Evolutionary conservation across 2,113 vertebrate species (phyloP), one percentile per base, ranked within the genome.

Genomic region (Cyprinus carpio): DNA sequence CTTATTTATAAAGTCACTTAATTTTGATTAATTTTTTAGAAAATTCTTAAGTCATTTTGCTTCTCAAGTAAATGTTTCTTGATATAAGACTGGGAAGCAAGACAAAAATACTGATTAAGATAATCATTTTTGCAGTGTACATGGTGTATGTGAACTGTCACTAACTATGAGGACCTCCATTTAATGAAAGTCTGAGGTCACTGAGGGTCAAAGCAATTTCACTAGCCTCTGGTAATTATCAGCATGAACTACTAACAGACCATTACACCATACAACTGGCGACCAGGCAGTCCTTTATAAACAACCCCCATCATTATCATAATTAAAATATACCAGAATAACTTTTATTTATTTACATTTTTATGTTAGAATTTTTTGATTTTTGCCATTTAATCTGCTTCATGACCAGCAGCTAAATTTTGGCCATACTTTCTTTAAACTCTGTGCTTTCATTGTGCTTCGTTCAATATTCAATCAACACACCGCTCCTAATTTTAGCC

Each of bases 131-230:
- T 25, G 4, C 71, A 13, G 5, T 74, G 40, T 74, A 25, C 23
- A 46, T 46, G 51, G 34, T 37, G 34, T 37, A 15, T 64, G 18
- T 76, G 75, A 81, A 71, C 84, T 84, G 56, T 56, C 75, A 86
- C 87, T 91, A 92, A 93, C 92, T 90, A 91, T 87, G 87, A 90
- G 92, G 92, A 92, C 91, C 91, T 93, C 89, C 88, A 89, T 91
- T 92, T 92, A 94, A 93, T 91, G 90, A 89, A 92, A 91, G 87
- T 90, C 27, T 88, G 91, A 90, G 92, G 92, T 93, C 92, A 87
- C 34, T 54, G 0, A 85, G 91, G 81, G 92, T 94, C 92, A 93
- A 91, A 93, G 92, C 90, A 92, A 93, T 94, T 90, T 91, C 85
- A 89, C 85, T 85, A 84, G 87, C 89, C 60, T 81, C 87, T 88